phyloP scores from a whole-genome alignment of 2,797 vertebrate genomes.

The Cygnus olor region DNA sequence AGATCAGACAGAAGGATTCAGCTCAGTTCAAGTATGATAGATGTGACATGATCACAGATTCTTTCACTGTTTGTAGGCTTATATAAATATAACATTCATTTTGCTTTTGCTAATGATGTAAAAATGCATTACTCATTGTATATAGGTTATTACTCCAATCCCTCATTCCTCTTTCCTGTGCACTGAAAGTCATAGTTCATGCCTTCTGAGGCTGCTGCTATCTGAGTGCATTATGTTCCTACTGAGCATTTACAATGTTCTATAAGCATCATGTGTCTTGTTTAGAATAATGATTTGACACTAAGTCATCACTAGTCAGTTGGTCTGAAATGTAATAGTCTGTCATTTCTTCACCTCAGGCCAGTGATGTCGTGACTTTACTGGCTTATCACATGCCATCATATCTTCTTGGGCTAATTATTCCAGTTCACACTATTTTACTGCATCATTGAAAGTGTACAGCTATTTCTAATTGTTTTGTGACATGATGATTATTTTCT shows the following conservation, averaged over 20 bases:
- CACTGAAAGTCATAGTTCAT: background rate
- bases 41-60: background rate
- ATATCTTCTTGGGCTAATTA: constrained; percentile 9
- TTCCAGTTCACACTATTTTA: background rate
- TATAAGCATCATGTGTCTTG: background rate
- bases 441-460: background rate
- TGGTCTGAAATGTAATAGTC: background rate
- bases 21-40: background rate
- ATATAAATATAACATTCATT: constrained; percentile 20
- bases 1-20: background rate
- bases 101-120: constrained; percentile 34
- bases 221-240: background rate
- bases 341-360: constrained; percentile 28
- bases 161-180: background rate
- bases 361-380: background rate
- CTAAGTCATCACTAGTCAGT: background rate
- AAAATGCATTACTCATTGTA: background rate
- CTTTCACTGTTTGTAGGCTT: background rate
- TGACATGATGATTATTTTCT: constrained; percentile 3
- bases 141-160: constrained; percentile 9
- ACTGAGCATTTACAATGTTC: background rate
- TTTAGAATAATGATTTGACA: constrained; percentile 27
- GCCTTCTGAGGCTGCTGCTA: background rate
- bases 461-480: background rate
- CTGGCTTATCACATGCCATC: background rate